Evolutionary conservation across 2,888 invertebrate genomes (phyloP), one percentile per base, ranked within the genome.

Genomic region (Melieria omissa): DNA sequence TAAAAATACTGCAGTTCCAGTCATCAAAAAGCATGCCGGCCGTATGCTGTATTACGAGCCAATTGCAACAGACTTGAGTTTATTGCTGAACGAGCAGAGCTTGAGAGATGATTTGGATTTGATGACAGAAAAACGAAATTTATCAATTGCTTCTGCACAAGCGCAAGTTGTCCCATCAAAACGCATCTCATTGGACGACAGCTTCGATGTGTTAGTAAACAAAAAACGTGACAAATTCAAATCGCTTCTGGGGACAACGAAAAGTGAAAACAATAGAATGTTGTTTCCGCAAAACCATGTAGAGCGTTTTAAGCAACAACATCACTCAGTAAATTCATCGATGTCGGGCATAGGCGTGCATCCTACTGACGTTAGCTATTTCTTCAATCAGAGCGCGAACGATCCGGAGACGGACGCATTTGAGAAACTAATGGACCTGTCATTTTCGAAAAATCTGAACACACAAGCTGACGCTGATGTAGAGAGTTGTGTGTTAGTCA

Each of bases 391-490:
- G 47, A 74, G 72, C 78, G 89, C 86, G 76, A 76, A 87, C 66
- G 87, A 86, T 61, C 88, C 87, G n/a, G 91, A 92, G 83, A 88
- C 87, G n/a, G 91, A 92, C 83, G 88, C 89, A 10, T 92, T 92
- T 80, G 92, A 92, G 84, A 88, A 89, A 79, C 89, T 91, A 4
- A 82, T 92, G 74, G 88, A 89, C 69, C 80, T 85, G 69, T 88
- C 87, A 72, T 76, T 77, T 52, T 55, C 60, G 47, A 75, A 74
- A 58, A 55, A 74, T 52, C 4, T 64, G 16, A 68, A 9, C 47
- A 10, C 46, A 49, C 14, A 47, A 54, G 45, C 47, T 41, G 10
- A 57, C 3, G 61, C 60, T 29, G 49, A 60, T 42, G 44, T 63
- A 55, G 60, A 71, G 14, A 70, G 70, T 47, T 61, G 66, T 44